Conservation (phyloP, 2,888 invertebrate genomes). For the Vesta saturnalis region DNA sequence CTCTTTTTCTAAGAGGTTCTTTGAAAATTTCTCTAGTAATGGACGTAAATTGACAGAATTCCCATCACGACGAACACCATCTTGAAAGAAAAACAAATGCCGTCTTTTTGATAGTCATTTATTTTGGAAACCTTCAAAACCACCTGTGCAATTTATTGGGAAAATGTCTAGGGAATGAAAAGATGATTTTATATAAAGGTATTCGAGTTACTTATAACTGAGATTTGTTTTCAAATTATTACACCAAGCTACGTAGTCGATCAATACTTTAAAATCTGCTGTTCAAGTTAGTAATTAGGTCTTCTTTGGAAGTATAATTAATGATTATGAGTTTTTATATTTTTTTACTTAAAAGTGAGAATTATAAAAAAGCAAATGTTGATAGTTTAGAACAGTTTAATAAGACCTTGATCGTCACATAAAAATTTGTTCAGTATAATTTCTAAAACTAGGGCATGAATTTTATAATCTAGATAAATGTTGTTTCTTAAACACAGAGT, state of each 20-base stretch:
- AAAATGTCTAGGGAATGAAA: conserved; percentile 39
- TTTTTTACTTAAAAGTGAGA: too few species aligned
- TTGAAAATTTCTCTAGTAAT: conserved; percentile 27
- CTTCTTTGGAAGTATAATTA: too few species aligned
- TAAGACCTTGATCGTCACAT: too few species aligned
- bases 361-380: too few species aligned
- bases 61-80: conserved; percentile 24
- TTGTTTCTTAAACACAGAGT: too few species aligned
- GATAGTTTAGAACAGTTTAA: too few species aligned
- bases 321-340: too few species aligned
- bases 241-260: not conserved
- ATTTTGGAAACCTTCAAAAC: conserved; percentile 45
- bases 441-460: too few species aligned
- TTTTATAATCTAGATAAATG: too few species aligned
- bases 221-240: conserved; percentile 2
- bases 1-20: not conserved
- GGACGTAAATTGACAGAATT: conserved; percentile 25
- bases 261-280: not conserved
- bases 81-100: conserved; percentile 41
- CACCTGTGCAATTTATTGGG: conserved; percentile 48
- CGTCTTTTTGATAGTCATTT: conserved; percentile 48
- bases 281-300: not conserved
- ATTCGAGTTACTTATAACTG: not conserved
- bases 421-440: too few species aligned
- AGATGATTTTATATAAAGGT: conserved; percentile 3